These are phyloP conservation scores for Creontiades dilutus DNA, from an alignment of 2,888 invertebrate species.

Conservation along the genomic window DNA sequence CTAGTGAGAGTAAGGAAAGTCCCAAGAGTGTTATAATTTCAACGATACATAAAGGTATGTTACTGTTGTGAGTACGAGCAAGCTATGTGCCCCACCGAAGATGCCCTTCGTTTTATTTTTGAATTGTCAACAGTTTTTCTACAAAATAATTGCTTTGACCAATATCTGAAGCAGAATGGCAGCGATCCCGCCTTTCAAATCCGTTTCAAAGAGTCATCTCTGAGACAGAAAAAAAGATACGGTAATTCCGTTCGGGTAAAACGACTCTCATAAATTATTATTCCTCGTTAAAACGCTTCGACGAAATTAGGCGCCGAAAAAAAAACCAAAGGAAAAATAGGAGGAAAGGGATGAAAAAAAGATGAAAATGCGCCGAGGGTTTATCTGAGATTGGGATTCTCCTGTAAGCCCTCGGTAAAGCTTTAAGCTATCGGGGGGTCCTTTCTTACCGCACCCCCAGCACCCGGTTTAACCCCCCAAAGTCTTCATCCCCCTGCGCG, in stretches of 20 bases:
- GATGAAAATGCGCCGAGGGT: slow-evolving; percentile 39
- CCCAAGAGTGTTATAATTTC: too few species aligned
- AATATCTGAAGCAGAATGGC: too few species aligned
- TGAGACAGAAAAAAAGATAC: neutral
- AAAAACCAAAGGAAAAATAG: slow-evolving; percentile 22
- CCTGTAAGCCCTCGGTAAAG: slow-evolving; percentile 35
- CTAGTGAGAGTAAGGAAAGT: too few species aligned
- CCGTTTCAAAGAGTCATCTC: neutral
- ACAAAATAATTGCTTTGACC: too few species aligned
- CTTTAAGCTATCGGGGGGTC: slow-evolving; percentile 42
- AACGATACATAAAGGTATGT: too few species aligned
- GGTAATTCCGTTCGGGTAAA: neutral
- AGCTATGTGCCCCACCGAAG: too few species aligned
- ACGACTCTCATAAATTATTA: slow-evolving; percentile 27
- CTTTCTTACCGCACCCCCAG: slow-evolving; percentile 32
- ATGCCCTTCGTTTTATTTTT: too few species aligned
- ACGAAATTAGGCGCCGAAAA: slow-evolving; percentile 17
- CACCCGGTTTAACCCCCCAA: slow-evolving; percentile 6
- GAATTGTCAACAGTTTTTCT: too few species aligned
- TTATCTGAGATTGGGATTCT: slow-evolving; percentile 36
- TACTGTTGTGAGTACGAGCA: too few species aligned
- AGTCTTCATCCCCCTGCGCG: slow-evolving; percentile 16
- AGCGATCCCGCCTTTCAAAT: too few species aligned
- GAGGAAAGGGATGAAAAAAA: slow-evolving; percentile 30
- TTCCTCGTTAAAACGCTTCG: slow-evolving; percentile 21